Evolutionary conservation across 2,888 invertebrate species (phyloP).

Genomic region (Drosophila tanythrix): DNA sequence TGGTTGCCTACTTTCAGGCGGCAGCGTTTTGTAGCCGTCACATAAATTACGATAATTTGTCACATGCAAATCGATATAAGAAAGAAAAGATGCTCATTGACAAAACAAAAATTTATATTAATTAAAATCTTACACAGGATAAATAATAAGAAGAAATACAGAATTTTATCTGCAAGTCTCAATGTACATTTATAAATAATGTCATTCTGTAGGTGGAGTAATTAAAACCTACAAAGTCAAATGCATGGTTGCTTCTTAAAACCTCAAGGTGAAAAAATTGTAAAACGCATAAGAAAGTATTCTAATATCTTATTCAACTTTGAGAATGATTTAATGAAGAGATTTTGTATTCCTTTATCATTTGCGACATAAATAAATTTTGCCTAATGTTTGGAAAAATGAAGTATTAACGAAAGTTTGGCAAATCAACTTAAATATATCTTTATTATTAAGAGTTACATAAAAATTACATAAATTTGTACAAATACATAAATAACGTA

Average conservation of each 20-base stretch:
- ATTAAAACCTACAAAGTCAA: background rate
- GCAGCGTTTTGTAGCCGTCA: background rate
- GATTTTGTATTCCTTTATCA: background rate
- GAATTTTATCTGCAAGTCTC: no score
- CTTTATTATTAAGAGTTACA: constrained; percentile 60
- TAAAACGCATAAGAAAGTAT: background rate
- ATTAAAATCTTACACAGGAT: background rate
- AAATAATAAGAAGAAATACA: background rate
- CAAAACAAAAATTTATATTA: background rate
- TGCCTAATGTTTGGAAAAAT: background rate
- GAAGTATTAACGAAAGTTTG: background rate
- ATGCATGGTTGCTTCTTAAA: background rate
- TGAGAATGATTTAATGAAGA: background rate
- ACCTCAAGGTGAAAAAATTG: background rate
- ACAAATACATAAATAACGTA: constrained; percentile 73
- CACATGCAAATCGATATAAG: background rate
- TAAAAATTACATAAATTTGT: constrained; percentile 66
- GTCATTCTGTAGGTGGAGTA: background rate
- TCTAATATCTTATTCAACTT: background rate
- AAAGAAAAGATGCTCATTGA: background rate
- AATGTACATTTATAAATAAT: background rate
- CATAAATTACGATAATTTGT: background rate
- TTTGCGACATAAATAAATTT: background rate
- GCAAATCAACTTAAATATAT: constrained; percentile 48
- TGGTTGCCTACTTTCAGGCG: constrained; percentile 28